Evolutionary conservation across 2,113 vertebrate genomes (phyloP).

Genomic region (Callopanchax toddi): DNA sequence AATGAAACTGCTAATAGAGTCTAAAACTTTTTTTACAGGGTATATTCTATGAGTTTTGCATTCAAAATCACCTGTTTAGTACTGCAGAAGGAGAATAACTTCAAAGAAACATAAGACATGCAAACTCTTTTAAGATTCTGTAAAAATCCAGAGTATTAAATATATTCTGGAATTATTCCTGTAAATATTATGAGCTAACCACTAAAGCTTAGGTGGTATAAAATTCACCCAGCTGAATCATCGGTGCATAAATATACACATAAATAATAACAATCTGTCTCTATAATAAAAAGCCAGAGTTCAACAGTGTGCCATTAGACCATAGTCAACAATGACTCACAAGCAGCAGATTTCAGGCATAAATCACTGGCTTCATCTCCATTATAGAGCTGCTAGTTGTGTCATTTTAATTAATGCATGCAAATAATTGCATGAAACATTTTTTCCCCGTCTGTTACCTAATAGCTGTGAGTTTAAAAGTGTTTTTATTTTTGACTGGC

Average conservation of each 20-base stretch:
- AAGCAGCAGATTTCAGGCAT: background rate
- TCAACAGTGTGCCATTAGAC: constrained; percentile 12
- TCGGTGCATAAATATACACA: background rate
- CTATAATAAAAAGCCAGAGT: constrained; percentile 11
- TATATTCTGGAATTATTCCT: constrained; percentile 8
- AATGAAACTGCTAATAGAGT: background rate
- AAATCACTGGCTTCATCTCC: background rate
- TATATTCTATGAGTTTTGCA: too few relatives aligned
- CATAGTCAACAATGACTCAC: constrained; percentile 1
- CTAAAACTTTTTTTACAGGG: too few relatives aligned
- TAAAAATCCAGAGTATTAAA: too few relatives aligned
- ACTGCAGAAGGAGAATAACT: too few relatives aligned
- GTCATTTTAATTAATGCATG: constrained; percentile 1
- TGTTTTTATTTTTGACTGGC: too few relatives aligned
- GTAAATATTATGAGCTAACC: background rate
- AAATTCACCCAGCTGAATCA: constrained; percentile 17
- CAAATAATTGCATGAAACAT: too few relatives aligned
- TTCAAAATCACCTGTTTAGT: too few relatives aligned
- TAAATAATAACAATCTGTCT: background rate
- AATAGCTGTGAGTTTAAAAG: too few relatives aligned
- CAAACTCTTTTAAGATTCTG: background rate
- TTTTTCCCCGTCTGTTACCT: too few relatives aligned
- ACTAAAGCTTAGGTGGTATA: background rate
- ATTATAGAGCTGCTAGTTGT: background rate
- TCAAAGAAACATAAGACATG: too few relatives aligned